A percentile compares a stretch with the other conserved stretches of the same genome.
Evolutionary conservation across 2,797 vertebrate genomes (phyloP).

Genomic region (Toxotes lorentzi): DNA sequence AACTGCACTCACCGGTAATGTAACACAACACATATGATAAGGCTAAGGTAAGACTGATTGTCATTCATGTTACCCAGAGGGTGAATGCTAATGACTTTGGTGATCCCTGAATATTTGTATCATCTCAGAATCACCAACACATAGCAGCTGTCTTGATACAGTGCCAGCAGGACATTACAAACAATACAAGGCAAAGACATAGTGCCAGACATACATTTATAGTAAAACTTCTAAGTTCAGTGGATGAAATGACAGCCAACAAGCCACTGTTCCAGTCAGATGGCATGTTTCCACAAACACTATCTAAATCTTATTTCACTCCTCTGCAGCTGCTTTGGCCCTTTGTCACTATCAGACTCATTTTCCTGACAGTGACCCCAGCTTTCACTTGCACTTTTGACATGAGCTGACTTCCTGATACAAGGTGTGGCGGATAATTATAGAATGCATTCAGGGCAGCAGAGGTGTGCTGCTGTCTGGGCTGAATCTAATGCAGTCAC

Average conservation of each 20-base stretch:
- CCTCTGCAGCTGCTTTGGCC: conserved; percentile 49
- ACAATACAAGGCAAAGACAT: not conserved
- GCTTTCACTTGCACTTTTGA: conserved; percentile 83
- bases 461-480: conserved; percentile 79
- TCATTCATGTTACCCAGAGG: not conserved
- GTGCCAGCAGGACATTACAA: not conserved
- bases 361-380: conserved; percentile 79
- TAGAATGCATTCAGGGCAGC: conserved; percentile 83
- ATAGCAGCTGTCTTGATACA: not conserved
- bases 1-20: not conserved
- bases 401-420: conserved; percentile 77
- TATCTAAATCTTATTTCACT: conserved; percentile 58
- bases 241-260: not conserved
- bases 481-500: conserved; percentile 86
- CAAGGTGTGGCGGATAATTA: conserved; percentile 85
- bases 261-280: conserved; percentile 9
- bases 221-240: not conserved
- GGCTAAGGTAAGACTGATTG: no score
- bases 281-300: conserved; percentile 23
- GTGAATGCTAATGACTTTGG: not conserved
- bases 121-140: not conserved
- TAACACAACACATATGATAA: not conserved
- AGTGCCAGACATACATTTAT: not conserved
- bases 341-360: conserved; percentile 69
- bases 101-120: not conserved